phyloP scores from a whole-genome alignment of 1,140 invertebrate genomes.

The Prorops nasuta region DNA sequence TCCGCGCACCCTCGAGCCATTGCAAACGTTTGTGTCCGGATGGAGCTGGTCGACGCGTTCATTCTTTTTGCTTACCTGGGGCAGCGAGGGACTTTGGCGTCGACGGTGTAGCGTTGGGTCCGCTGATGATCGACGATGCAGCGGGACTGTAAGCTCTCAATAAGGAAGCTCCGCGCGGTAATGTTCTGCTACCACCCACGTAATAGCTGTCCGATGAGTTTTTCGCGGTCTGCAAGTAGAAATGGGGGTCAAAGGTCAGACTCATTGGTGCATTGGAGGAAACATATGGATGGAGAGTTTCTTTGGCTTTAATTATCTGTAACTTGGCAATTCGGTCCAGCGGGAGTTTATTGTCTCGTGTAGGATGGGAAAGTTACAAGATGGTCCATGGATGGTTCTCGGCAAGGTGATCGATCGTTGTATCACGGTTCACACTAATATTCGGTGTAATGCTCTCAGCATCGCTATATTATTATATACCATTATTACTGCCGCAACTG shows the following conservation, averaged over 20 bases:
- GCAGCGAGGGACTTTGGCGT: constrained; percentile 43
- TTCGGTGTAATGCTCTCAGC: no score
- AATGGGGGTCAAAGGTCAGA: background rate
- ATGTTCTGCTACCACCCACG: constrained; percentile 62
- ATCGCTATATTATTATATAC: no score
- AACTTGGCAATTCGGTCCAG: no score
- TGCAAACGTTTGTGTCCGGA: background rate
- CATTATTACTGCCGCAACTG: no score
- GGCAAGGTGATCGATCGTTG: no score
- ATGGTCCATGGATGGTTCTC: no score
- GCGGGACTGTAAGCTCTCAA: constrained; percentile 70
- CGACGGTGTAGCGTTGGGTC: constrained; percentile 40
- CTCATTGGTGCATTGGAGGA: no score
- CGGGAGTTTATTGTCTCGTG: no score
- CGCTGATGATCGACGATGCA: constrained; percentile 42
- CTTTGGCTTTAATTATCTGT: no score
- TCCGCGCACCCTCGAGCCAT: background rate
- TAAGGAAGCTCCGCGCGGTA: constrained; percentile 64
- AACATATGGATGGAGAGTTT: no score
- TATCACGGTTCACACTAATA: no score
- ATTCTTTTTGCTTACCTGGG: constrained; percentile 48
- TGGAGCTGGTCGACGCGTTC: background rate
- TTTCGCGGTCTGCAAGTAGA: constrained; percentile 51
- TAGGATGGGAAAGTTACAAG: no score
- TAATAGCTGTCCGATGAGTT: constrained; percentile 58